These are phyloP conservation scores for Mormyrops boulengeri DNA, from an alignment of 2,797 vertebrate genomes.

Conservation along the genomic window DNA sequence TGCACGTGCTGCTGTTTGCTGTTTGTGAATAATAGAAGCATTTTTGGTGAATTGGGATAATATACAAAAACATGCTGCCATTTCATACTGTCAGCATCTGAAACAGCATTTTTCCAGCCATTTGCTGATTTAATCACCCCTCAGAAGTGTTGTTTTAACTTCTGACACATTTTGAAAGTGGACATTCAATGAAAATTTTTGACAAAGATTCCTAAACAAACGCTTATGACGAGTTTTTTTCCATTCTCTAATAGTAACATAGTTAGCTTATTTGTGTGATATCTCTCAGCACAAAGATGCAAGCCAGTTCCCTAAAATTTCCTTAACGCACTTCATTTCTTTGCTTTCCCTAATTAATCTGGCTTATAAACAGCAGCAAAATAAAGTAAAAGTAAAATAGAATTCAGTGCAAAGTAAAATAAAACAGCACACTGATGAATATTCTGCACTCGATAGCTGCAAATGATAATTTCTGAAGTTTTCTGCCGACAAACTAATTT, in stretches of 20 bases:
- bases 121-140: background rate
- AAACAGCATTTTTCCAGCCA: background rate
- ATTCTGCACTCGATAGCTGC: background rate
- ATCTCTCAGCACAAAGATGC: background rate
- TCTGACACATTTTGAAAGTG: background rate
- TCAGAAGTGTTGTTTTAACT: background rate
- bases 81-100: background rate
- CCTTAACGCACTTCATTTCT: background rate
- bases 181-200: background rate
- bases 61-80: background rate
- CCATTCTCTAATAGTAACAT: constrained; percentile 11
- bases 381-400: background rate
- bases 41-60: background rate
- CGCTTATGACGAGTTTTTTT: background rate
- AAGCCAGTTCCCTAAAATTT: background rate
- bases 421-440: background rate
- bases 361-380: background rate
- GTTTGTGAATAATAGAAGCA: background rate
- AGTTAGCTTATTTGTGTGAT: background rate
- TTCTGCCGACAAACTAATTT: background rate
- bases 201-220: background rate
- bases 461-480: background rate
- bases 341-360: background rate
- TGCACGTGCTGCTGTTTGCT: background rate
- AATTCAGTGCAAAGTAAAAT: background rate